Evolutionary conservation across 2,113 vertebrate genomes (phyloP).

Genomic region (Suncus etruscus): DNA sequence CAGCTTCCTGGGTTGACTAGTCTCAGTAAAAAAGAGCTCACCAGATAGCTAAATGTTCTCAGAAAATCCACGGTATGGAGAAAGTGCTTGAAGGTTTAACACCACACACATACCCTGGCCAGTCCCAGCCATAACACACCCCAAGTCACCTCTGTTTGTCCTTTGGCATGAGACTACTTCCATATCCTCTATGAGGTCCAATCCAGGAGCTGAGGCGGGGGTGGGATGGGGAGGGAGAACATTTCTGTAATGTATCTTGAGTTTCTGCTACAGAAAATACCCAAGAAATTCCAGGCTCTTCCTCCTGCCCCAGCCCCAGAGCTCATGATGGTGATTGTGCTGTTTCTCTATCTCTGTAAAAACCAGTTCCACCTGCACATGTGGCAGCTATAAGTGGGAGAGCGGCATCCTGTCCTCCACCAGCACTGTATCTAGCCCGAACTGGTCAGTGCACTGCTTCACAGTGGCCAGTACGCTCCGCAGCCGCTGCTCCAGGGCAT

Average conservation of each 20-base stretch:
- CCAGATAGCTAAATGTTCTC: conserved; percentile 17
- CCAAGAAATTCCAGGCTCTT: conserved; percentile 54
- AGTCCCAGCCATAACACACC: conserved; percentile 23
- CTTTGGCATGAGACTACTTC: conserved; percentile 60
- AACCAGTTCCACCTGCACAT: conserved; percentile 82
- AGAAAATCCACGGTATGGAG: conserved; percentile 48
- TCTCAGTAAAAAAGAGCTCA: background rate
- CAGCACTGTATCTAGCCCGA: conserved; percentile 93
- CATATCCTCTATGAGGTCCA: conserved; percentile 9
- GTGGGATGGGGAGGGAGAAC: background rate
- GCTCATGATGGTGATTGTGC: conserved; percentile 85
- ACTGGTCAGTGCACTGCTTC: conserved; percentile 96
- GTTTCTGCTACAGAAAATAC: conserved; percentile 43
- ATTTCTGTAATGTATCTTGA: conserved; percentile 35
- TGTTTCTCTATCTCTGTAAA: conserved; percentile 88
- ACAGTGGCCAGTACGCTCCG: conserved; percentile 92
- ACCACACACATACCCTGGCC: conserved; percentile 50
- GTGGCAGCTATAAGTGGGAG: conserved; percentile 90
- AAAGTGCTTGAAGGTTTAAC: conserved; percentile 38
- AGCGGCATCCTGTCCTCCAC: conserved; percentile 99
- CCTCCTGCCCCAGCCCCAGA: conserved; percentile 54
- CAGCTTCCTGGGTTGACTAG: conserved; percentile 67
- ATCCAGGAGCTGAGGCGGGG: conserved; percentile 55
- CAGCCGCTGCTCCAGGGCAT: conserved; percentile 94
- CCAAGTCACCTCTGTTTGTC: conserved; percentile 39